Base-by-base conservation (phyloP, 2,113 vertebrate genomes). In the Perognathus longimembris region DNA sequence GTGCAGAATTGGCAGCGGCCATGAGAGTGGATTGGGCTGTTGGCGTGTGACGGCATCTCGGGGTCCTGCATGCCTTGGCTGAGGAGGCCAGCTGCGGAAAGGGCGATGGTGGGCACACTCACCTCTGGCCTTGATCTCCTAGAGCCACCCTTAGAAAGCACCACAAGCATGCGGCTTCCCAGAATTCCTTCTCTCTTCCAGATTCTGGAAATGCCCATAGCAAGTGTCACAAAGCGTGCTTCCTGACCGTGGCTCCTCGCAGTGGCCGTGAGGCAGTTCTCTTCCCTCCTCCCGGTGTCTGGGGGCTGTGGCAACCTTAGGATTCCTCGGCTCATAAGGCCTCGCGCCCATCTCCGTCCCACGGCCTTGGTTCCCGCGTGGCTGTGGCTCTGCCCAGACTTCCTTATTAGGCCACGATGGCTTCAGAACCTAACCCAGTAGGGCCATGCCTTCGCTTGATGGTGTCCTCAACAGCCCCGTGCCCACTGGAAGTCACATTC, bases 171-270 rank as follows among this genome's bases (percentile, higher is more conserved):
- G 69, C 15, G 54, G 54, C 70, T 77, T 38, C 3, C 18, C 10
- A 6, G 7, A 34, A 30, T 7, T 63, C 2, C 9, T 67, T 59
- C 45, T 45, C 22, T 30, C 7, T 4, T 57, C 69, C 15, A 9
- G 92, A 36, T 15, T 24, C 67, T 45, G 17, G 34, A n/a, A 57
- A 34, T 64, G n/a, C 30, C 24, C 26, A 54, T 40, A 20, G 14
- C 34, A 20, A 21, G 15, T 2, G 32, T 34, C 0, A 3, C 73
- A 66, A 11, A 45, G n/a, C n/a, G 1, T 0, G 7, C 5, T 9
- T 20, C 54, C 26, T 66, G 45, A 45, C 45, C 9, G 45, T 45
- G 45, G 12, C 45, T 12, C 45, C 45, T 45, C 45, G 12, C 32
- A 32, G 71, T 0, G 17, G n/a, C 14, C 5, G 5, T 6, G 21